Evolutionary conservation across 2,797 vertebrate genomes (phyloP).

Genomic region (Arnoldichthys spilopterus): DNA sequence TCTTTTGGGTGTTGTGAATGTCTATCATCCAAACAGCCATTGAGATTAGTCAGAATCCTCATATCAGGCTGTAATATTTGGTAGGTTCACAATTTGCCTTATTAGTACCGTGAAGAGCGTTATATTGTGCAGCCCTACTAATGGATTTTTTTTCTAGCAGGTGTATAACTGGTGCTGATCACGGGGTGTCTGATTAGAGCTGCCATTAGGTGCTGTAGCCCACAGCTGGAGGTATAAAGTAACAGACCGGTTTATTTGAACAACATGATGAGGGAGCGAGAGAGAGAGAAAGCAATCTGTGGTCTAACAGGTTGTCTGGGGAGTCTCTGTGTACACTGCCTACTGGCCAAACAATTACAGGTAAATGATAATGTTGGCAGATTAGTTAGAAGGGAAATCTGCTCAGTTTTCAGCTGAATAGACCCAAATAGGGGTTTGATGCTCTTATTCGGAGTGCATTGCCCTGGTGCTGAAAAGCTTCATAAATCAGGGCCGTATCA

Average conservation of each 20-base stretch:
- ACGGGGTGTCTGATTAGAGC: not conserved
- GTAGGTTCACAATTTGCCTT: not conserved
- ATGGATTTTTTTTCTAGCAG: not conserved
- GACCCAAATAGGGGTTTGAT: not conserved
- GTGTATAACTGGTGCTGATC: not conserved
- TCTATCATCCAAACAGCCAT: not conserved
- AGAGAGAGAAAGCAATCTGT: not conserved
- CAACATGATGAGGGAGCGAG: not conserved
- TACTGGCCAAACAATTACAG: not conserved
- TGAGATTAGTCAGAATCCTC: not conserved
- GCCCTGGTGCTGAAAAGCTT: not conserved
- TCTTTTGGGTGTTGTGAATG: not conserved
- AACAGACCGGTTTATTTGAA: not conserved
- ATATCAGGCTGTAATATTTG: not conserved
- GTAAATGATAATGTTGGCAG: not conserved
- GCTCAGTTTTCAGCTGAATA: not conserved
- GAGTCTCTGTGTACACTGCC: not conserved
- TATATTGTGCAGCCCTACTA: not conserved
- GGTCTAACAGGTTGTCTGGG: not conserved
- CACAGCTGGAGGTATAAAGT: not conserved
- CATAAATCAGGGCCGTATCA: not conserved
- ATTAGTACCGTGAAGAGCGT: not conserved
- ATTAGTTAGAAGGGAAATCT: not conserved
- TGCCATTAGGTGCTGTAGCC: not conserved
- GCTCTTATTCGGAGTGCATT: not conserved